Evolutionary conservation across 2,797 vertebrate species (phyloP).

Genomic region (Hemibagrus guttatus): DNA sequence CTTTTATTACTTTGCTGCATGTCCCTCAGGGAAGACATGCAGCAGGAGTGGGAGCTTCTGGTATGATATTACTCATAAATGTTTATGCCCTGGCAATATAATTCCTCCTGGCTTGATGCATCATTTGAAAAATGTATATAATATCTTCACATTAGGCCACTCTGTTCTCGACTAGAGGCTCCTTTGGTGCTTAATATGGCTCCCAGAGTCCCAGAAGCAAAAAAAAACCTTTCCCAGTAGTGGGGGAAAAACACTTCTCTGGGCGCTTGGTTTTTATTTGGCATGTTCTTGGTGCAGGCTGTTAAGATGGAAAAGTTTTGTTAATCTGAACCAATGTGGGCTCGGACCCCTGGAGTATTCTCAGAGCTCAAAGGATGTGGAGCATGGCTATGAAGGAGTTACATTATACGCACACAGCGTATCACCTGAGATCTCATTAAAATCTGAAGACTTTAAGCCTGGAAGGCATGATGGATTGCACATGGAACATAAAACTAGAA

Average conservation of each 20-base stretch:
- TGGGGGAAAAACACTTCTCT: slow-evolving; percentile 42
- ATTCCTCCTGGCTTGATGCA: slow-evolving; percentile 46
- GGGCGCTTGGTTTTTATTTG: slow-evolving; percentile 15
- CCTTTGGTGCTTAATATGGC: slow-evolving; percentile 54
- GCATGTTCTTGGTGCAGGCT: slow-evolving; percentile 40
- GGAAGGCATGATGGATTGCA: slow-evolving; percentile 44
- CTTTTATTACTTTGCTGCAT: slow-evolving; percentile 50
- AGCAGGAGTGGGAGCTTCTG: slow-evolving; percentile 32
- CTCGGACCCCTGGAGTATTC: slow-evolving; percentile 38
- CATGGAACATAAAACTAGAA: slow-evolving; percentile 13
- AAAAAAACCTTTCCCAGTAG: slow-evolving; percentile 36
- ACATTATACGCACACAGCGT: slow-evolving; percentile 29
- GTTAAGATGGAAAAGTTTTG: slow-evolving; percentile 33
- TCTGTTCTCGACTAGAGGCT: slow-evolving; percentile 41
- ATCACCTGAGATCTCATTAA: slow-evolving; percentile 57
- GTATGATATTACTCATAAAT: slow-evolving; percentile 45
- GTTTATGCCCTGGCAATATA: slow-evolving; percentile 42
- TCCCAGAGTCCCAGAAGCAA: slow-evolving; percentile 43
- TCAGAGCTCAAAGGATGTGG: slow-evolving; percentile 25
- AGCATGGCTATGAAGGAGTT: slow-evolving; percentile 46
- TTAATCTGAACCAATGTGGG: slow-evolving; percentile 30
- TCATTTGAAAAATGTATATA: slow-evolving; percentile 54
- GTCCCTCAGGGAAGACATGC: slow-evolving; percentile 43
- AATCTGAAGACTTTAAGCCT: slow-evolving; percentile 43
- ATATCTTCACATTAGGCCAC: slow-evolving; percentile 55